Evolutionary conservation across 1,140 invertebrate genomes (phyloP), one percentile per base, ranked within the genome.

Genomic region (Megalonaias nervosa): DNA sequence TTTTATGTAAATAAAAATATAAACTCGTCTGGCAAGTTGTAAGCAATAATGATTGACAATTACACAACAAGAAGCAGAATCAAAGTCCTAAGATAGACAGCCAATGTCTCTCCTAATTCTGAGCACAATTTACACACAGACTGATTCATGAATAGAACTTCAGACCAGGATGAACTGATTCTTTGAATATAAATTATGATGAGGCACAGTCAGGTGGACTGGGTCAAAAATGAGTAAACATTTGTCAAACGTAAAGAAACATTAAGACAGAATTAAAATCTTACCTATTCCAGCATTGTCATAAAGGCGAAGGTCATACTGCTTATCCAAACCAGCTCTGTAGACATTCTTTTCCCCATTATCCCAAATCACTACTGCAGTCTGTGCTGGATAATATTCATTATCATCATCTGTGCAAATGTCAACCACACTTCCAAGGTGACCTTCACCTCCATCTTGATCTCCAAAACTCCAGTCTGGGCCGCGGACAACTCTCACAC

Each of bases 361-460:
- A 61, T 84, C 82, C 82, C 82, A 84, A 58, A 79, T 69, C 55
- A 84, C 74, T 21, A 75, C 64, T 1, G 70, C 82, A 79, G 80
- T 81, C 16, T 72, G 59, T 6, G 62, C 68, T 19, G 82, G 82
- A 21, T 77, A 48, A 38, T 38, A 16, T 64, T 55, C 17, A 5
- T 62, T 60, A 62, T 60, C 58, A 48, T 67, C 9, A 23, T 26
- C 55, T 57, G 56, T 68, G 64, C 77, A 76, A 1, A 84, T 70
- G 19, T 81, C 80, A 23, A 79, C 72, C 17, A 84, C 76, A 17
- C 74, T 84, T 2, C 82, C 82, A 48, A 84, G 21, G 58, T 74
- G 67, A 61, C 82, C 82, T 31, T 81, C 80, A 12, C 82, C 82
- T 19, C 78, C 82, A 80, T 84, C 82, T 58, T 84, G 82, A 55